These are phyloP conservation scores for Hippocampus barbouri DNA, from an alignment of 2,113 vertebrate species.

Conservation along the genomic window DNA sequence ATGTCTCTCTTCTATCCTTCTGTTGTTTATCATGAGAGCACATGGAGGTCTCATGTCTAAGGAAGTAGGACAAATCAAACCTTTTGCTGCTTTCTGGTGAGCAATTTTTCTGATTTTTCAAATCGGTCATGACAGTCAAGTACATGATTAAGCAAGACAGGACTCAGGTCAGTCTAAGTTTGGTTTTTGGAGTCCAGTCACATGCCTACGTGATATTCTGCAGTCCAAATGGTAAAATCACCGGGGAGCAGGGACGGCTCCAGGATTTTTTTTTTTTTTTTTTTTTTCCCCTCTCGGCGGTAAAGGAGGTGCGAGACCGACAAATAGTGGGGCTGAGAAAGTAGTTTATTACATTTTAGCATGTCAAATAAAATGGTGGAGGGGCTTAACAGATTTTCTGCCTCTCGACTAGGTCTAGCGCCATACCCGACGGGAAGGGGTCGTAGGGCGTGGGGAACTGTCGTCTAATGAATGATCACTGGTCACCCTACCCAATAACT, in stretches of 20 bases:
- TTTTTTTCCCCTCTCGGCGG: too few species aligned
- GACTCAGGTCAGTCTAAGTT: constrained; percentile 5
- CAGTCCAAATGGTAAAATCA: not conserved
- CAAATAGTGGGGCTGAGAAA: too few species aligned
- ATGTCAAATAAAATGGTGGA: too few species aligned
- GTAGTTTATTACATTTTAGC: too few species aligned
- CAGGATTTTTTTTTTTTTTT: too few species aligned
- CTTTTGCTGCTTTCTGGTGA: constrained; percentile 32
- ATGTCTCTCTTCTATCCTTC: constrained; percentile 31
- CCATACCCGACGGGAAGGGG: too few species aligned
- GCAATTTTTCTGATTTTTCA: constrained; percentile 31
- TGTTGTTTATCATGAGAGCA: constrained; percentile 23
- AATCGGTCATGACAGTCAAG: constrained; percentile 17
- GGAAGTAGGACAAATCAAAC: constrained; percentile 17
- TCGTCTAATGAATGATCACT: constrained; percentile 18
- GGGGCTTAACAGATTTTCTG: too few species aligned
- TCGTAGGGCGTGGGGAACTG: not conserved
- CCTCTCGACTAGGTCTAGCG: too few species aligned
- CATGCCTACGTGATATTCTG: not conserved
- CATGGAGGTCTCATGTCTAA: constrained; percentile 9
- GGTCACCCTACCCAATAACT: constrained; percentile 4
- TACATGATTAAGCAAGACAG: constrained; percentile 28
- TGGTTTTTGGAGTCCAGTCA: not conserved
- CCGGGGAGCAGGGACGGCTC: not conserved
- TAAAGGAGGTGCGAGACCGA: too few species aligned